Evolutionary conservation across 2,797 vertebrate species (phyloP).

Genomic region (Micromesistius poutassou): DNA sequence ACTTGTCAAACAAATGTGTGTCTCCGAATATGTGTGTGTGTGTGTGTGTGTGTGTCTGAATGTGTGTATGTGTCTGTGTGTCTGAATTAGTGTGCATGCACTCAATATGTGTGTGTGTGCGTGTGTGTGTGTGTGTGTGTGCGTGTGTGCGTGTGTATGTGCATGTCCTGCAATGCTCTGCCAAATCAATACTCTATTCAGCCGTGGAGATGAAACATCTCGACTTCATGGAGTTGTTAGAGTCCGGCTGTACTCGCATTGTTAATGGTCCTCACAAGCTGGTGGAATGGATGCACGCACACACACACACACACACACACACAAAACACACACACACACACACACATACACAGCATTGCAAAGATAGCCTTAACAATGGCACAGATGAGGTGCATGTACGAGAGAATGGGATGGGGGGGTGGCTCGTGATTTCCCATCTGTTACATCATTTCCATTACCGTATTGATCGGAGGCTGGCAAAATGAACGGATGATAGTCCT

Average conservation of each 20-base stretch:
- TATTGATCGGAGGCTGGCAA: neutral
- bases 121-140: too few species aligned
- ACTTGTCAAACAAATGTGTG: too few species aligned
- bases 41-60: neutral
- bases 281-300: neutral
- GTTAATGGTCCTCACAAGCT: neutral
- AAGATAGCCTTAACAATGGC: neutral
- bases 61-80: neutral
- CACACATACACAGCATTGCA: neutral
- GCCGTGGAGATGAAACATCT: neutral
- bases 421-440: neutral
- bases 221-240: neutral
- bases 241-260: neutral
- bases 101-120: too few species aligned
- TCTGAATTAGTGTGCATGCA: neutral
- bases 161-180: neutral
- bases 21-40: too few species aligned
- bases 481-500: neutral
- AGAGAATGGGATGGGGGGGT: too few species aligned
- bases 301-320: slow-evolving; percentile 1
- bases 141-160: neutral
- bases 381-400: neutral
- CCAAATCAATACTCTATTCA: neutral
- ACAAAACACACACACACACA: neutral
- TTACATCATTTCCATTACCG: neutral